Evolutionary conservation across 2,797 vertebrate species (phyloP).

Genomic region (Ptychobarbus kaznakovi): DNA sequence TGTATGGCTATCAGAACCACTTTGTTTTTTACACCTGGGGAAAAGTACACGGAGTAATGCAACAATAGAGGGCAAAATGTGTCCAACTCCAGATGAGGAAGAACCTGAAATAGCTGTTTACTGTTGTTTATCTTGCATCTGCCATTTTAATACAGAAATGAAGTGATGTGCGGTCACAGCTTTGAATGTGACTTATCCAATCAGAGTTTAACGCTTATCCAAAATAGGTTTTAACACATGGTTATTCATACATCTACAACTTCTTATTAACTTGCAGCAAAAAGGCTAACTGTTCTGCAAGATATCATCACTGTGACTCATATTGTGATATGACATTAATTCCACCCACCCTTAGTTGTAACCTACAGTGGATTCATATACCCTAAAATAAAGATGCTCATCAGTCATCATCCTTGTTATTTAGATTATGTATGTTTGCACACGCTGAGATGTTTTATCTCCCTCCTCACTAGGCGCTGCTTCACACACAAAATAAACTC

Average conservation of each 20-base stretch:
- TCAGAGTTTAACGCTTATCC: background rate
- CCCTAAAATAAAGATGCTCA: background rate
- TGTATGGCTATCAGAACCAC: background rate
- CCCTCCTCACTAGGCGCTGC: conserved; percentile 79
- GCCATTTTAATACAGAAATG: background rate
- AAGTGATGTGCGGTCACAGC: background rate
- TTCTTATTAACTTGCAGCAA: background rate
- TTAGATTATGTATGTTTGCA: background rate
- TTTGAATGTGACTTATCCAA: background rate
- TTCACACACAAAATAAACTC: conserved; percentile 93
- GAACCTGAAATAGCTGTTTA: background rate
- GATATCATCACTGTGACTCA: conserved; percentile 4
- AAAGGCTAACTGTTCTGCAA: background rate
- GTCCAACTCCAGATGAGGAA: background rate
- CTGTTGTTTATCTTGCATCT: background rate
- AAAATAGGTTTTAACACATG: background rate
- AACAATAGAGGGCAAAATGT: background rate
- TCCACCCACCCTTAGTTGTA: background rate
- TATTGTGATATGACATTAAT: background rate
- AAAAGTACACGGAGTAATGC: background rate
- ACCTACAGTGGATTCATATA: background rate
- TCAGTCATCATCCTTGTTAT: background rate
- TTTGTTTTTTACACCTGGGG: background rate
- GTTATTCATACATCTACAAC: background rate
- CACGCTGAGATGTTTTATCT: background rate